Evolutionary conservation across 2,797 vertebrate species (phyloP).

Genomic region (Macropus fuliginosus): DNA sequence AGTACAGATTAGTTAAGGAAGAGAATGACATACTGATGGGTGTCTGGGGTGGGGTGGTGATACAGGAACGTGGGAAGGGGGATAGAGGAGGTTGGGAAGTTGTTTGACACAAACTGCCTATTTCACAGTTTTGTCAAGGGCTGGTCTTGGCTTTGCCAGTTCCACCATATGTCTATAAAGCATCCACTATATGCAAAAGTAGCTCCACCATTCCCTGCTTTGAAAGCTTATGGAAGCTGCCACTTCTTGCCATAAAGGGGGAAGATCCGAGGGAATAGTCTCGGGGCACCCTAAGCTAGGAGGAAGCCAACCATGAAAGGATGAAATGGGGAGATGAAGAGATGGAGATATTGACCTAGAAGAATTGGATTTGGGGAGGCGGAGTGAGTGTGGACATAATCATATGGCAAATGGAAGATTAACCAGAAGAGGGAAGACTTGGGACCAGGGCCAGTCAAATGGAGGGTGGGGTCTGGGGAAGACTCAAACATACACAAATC

Average conservation of each 20-base stretch:
- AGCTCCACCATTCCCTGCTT: not conserved
- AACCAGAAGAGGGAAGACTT: no score
- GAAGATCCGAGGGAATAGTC: not conserved
- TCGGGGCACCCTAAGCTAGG: not conserved
- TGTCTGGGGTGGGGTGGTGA: not conserved
- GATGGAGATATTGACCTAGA: not conserved
- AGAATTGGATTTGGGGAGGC: not conserved
- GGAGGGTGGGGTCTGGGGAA: not conserved
- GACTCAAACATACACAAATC: no score
- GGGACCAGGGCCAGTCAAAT: not conserved
- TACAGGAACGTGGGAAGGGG: not conserved
- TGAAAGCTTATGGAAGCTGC: not conserved
- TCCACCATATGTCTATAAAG: not conserved
- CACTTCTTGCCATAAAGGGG: not conserved
- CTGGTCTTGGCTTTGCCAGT: not conserved
- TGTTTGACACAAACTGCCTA: not conserved
- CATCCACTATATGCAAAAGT: not conserved
- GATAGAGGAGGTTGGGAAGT: not conserved
- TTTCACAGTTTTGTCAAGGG: not conserved
- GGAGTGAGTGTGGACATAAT: no score
- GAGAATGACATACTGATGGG: not conserved
- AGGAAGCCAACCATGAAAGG: not conserved
- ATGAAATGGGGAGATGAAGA: not conserved
- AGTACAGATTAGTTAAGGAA: not conserved
- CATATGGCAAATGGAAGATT: no score